Conservation (phyloP, 2,888 invertebrate genomes). For the Drosophila borborema region DNA sequence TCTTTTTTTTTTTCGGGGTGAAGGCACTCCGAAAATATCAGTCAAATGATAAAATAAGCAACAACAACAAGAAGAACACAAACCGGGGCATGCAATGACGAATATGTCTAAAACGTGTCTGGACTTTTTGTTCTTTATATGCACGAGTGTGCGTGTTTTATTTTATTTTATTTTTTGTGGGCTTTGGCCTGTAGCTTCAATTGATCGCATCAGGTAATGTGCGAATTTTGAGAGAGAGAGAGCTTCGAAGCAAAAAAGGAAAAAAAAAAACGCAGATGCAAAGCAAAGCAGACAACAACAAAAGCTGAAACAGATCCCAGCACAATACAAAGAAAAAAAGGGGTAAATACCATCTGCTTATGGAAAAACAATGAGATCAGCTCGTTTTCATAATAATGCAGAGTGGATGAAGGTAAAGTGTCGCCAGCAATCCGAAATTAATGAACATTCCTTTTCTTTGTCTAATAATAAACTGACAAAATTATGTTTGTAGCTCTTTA, state of each 20-base stretch:
- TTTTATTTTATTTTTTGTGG: constrained; percentile 33
- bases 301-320: constrained; percentile 19
- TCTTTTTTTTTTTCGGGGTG: constrained; percentile 57
- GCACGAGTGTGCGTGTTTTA: not conserved
- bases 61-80: constrained; percentile 39
- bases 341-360: constrained; percentile 34
- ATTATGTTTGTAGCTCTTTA: too few species aligned
- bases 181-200: constrained; percentile 48
- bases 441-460: constrained; percentile 11
- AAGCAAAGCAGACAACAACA: constrained; percentile 21
- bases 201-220: constrained; percentile 71
- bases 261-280: constrained; percentile 55
- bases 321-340: constrained; percentile 21
- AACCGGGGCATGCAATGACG: constrained; percentile 62
- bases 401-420: constrained; percentile 16
- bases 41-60: constrained; percentile 75
- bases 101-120: constrained; percentile 75
- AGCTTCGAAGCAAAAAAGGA: constrained; percentile 29
- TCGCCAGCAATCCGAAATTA: constrained; percentile 8
- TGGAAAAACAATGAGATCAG: constrained; percentile 5
- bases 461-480: not conserved
- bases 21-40: constrained; percentile 76
- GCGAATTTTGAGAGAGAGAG: constrained; percentile 33
- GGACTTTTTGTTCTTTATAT: constrained; percentile 43
- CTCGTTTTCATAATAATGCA: not conserved